Evolutionary conservation across 2,888 invertebrate genomes (phyloP), one percentile per base, ranked within the genome.

Genomic region (Isotomurus palustris): DNA sequence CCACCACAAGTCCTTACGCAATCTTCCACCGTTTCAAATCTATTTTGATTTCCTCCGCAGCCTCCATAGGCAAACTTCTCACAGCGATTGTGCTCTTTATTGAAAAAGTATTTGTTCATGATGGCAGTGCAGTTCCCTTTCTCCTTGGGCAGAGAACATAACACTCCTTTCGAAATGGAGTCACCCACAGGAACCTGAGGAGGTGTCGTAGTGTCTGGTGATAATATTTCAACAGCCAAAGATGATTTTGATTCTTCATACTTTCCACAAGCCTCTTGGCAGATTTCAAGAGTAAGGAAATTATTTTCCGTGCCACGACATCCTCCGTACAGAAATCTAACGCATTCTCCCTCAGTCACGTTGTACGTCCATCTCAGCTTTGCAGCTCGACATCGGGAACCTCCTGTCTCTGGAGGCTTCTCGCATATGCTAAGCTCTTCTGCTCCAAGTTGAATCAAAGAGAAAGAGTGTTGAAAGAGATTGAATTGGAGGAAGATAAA

Each of bases 31-130:
- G 43, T 64, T 14, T 58, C 50, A 52, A 68, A 69, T 21, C 56
- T 44, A 48, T 69, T 69, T 8, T 53, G 56, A 54, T 68, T 69
- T n/a, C 69, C 69, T 14, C 63, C 64, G 53, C 69, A 69, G n/a
- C 69, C 66, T 29, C 64, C 61, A 54, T 59, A 64, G n/a, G 36
- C 28, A 38, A 66, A 66, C 17, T 44, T 41, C 47, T 66, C 58
- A 54, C 66, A 66, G 3, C 62, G 60, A 51, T 62, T 62, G 24
- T 60, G 43, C n/a, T 58, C 47, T 17, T 58, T 54, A 36, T 60
- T 58, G 47, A 60, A 62, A 44, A 49, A 56, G 47, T 60, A 62
- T 28, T 53, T 57, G 43, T 53, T 45, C 17, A 58, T 51, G 6
- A 22, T 4, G 0, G 65, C 68, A 19, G 44, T 43, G 36, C 68